These are phyloP conservation scores for Ficedula albicollis DNA, from an alignment of 2,797 vertebrate species.

Conservation along the genomic window DNA sequence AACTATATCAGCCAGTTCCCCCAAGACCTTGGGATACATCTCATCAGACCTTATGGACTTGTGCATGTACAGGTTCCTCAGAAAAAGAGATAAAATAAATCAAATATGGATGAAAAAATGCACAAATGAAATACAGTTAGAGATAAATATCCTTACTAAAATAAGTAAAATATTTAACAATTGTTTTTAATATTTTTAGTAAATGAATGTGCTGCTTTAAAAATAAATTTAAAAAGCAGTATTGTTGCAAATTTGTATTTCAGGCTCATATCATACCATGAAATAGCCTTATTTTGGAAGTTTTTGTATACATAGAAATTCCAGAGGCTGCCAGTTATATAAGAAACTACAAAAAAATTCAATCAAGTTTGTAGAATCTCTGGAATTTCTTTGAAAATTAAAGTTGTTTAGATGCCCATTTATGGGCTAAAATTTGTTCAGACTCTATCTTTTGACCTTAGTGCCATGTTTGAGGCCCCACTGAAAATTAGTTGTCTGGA, in stretches of 20 bases:
- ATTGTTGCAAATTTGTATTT: not conserved
- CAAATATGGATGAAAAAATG: not conserved
- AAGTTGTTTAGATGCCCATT: not conserved
- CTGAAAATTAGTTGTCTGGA: not conserved
- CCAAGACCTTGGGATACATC: not conserved
- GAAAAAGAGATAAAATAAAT: not conserved
- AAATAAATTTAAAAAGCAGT: not conserved
- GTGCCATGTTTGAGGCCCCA: not conserved
- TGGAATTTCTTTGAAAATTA: not conserved
- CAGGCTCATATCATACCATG: not conserved
- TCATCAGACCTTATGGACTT: fast-evolving
- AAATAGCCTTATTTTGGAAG: not conserved
- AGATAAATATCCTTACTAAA: not conserved
- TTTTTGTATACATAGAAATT: not conserved
- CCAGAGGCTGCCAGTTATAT: not conserved
- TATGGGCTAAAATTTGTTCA: not conserved
- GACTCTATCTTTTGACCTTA: not conserved
- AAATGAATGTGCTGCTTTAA: not conserved
- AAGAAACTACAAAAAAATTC: not conserved
- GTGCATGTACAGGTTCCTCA: not conserved
- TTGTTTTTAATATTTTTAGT: not conserved
- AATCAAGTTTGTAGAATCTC: not conserved
- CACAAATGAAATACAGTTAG: not conserved
- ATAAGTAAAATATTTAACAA: not conserved
- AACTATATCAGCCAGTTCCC: not conserved